Base-by-base conservation (phyloP, 1,140 invertebrate species). In the Bombus waltoni region DNA sequence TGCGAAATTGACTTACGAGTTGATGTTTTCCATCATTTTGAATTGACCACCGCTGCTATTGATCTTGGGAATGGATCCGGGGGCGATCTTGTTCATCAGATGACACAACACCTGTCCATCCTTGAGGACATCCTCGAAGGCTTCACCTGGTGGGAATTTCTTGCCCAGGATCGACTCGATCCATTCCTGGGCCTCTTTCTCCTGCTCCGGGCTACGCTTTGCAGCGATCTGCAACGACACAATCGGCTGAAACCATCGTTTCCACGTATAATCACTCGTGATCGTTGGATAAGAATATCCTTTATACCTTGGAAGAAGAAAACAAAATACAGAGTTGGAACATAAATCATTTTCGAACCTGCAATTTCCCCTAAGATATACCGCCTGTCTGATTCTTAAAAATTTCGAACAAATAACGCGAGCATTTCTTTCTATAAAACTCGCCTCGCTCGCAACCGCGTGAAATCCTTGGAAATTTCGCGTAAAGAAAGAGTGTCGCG, bases 1-100 rank as follows among this genome's bases (percentile, higher is more conserved):
- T 9, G 15, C 18, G 5, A 28, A 42, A 18, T 22, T 59, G 9
- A 32, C 97, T 96, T 94, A 98, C 97, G 97, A 95, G 94, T 97
- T 98, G 88, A 99, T 97, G 92, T 99, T 99, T 93, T 99, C 98
- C 98, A 99, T 99, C 96, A 98, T 97, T 92, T 98, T 98, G 95
- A 99, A 99, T 85, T 98, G 98, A 32, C 98, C 98, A 9, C 98
- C 98, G 3, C 96, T 96, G 18, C 96, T 96, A 94, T 99, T 98
- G 93, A 99, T 97, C 94, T 98, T 98, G 38, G 96, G 95, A 87
- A 99, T 97, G 87, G 97, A 97, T 81, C 98, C 98, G 13, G 98
- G 98, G 86, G 97, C 94, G 15, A 99, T 96, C 91, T 97, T 97
- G 95, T 99, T 98, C 97, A 99, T 99, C 76, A 99, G 93, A 85